Evolutionary conservation across 23 tunicate genomes (phyloP), one percentile per base, ranked within the genome.

Genomic region (Halocynthia aurantium): DNA sequence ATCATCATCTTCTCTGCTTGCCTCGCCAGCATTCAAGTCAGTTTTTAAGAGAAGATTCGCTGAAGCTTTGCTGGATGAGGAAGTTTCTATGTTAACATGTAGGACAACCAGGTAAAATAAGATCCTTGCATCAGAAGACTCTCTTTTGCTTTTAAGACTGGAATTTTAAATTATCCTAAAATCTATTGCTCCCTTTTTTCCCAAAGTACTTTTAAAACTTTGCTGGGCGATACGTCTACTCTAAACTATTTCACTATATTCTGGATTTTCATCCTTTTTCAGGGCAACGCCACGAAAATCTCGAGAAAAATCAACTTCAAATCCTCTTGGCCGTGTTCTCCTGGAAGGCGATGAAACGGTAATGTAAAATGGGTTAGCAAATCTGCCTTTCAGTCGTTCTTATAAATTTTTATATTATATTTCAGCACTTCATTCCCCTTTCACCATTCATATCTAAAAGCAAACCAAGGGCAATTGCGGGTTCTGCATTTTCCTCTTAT

Each of bases 51-150:
- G 79, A 6, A 84, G 76, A 73, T 88, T 88, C 56, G 81, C 95
- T 22, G 88, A 88, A 55, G 95, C 87, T 53, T 57, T 88, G 57
- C 76, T 88, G 54, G 95, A 88, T 52, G 95, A 88, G 52, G 95
- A 88, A 49, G 87, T 88, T 9, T 76, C 95, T 49, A 67, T 88
- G 50, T 69, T 88, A 18, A 88, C 95, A 51, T 88, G 95, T 78
- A 72, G 87, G 52, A 67, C 62, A n/a, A 78, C 78, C 55, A 83
- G 80, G 95, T 88, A 67, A 80, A 8, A 21, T 10, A 10, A 2
- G n/a, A n/a, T n/a, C n/a, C n/a, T n/a, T n/a, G n/a, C n/a, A n/a
- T n/a, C 44, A 68, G 44, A 68, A 68, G 22, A 5, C 4, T 31
- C 44, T 4, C 44, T 0, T n/a, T n/a, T n/a, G n/a, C n/a, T n/a